Percentiles rank a stretch among this genome's conserved stretches.
Conservation (phyloP, 2,888 invertebrate species). For the Lobophora halterata region DNA sequence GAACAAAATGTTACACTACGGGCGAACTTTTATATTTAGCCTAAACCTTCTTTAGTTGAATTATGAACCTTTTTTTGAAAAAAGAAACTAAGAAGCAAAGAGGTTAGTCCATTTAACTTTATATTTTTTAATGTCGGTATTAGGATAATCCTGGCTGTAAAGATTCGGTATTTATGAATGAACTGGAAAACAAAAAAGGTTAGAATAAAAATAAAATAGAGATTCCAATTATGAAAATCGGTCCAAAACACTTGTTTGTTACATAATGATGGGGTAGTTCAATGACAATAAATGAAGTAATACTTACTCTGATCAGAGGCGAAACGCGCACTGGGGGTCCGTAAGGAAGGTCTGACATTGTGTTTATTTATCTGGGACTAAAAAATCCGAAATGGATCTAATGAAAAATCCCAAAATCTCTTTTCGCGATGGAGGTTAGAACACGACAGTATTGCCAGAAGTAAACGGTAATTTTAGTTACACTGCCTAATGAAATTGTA, state of each 20-base stretch:
- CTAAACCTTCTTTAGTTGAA: no score
- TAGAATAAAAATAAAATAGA: not conserved
- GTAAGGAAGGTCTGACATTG: slow-evolving; percentile 70
- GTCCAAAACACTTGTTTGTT: slow-evolving; percentile 29
- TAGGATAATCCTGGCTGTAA: slow-evolving; percentile 3
- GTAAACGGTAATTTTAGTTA: no score
- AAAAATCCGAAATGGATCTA: slow-evolving; percentile 54
- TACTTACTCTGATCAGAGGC: slow-evolving; percentile 88
- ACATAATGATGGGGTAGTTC: slow-evolving; percentile 27
- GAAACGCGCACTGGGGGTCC: slow-evolving; percentile 89
- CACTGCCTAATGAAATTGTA: no score
- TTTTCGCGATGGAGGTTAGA: slow-evolving; percentile 43
- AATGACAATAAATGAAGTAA: slow-evolving; percentile 12
- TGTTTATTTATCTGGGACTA: slow-evolving; percentile 36
- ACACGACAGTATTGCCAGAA: slow-evolving; percentile 23
- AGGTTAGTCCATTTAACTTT: no score
- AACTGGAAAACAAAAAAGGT: not conserved
- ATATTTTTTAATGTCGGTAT: no score
- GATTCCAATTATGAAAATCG: slow-evolving; percentile 33
- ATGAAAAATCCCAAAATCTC: slow-evolving; percentile 41
- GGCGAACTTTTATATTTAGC: no score
- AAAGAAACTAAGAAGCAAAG: no score
- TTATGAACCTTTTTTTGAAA: slow-evolving; percentile 17
- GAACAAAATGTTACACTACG: no score
- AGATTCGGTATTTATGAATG: not conserved